These are phyloP conservation scores for Tiliacea aurago DNA, from an alignment of 2,888 invertebrate species.

Conservation along the genomic window DNA sequence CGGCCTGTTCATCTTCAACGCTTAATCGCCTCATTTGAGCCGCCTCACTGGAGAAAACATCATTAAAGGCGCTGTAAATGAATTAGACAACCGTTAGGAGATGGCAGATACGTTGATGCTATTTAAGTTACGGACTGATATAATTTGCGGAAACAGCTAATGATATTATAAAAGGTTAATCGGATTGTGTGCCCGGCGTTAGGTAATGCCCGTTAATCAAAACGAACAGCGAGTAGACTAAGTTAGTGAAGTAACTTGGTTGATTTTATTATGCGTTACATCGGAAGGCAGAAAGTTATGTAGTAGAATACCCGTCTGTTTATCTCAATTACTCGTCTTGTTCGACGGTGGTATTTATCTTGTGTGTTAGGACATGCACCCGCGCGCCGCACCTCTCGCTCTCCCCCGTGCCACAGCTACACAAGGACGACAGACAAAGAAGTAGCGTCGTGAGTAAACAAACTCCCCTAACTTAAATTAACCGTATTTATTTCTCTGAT, in stretches of 20 bases:
- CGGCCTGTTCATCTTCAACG: constrained; percentile 89
- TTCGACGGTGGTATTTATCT: constrained; percentile 86
- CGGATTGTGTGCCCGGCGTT: constrained; percentile 39
- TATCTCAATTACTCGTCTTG: constrained; percentile 87
- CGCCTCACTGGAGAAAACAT: constrained; percentile 77
- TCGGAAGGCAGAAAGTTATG: constrained; percentile 81
- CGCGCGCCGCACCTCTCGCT: constrained; percentile 62
- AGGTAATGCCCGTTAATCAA: constrained; percentile 53
- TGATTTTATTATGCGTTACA: constrained; percentile 84
- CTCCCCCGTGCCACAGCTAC: constrained; percentile 66
- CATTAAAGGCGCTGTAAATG: constrained; percentile 70
- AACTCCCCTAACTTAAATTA: constrained; percentile 82
- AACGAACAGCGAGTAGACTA: constrained; percentile 60
- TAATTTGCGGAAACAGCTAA: constrained; percentile 44
- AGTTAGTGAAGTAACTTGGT: constrained; percentile 79
- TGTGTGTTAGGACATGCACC: constrained; percentile 83
- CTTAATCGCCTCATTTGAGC: constrained; percentile 87
- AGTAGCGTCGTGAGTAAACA: constrained; percentile 84
- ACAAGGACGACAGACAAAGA: constrained; percentile 82
- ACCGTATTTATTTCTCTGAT: constrained; percentile 81
- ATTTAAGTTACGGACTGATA: constrained; percentile 67
- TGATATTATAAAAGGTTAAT: constrained; percentile 59
- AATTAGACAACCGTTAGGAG: constrained; percentile 61
- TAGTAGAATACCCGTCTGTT: constrained; percentile 85
- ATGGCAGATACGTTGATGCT: constrained; percentile 73